Percentiles rank a stretch among this genome's conserved stretches.
Conservation (phyloP, 2,797 vertebrate species). For the Galagoides demidoff region DNA sequence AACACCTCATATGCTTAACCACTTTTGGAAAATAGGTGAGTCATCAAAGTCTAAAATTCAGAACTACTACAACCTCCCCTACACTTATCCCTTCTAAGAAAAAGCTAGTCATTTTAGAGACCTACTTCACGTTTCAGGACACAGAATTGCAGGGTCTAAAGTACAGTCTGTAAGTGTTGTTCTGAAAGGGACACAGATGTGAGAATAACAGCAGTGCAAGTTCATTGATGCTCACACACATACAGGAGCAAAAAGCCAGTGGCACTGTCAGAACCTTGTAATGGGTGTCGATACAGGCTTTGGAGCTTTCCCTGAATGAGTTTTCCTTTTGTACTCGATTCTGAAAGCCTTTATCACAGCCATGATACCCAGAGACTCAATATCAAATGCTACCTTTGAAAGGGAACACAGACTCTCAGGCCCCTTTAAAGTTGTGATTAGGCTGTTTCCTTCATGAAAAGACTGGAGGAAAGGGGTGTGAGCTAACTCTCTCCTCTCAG, state of each 20-base stretch:
- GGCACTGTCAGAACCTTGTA: not conserved
- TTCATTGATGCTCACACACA: slow-evolving; percentile 47
- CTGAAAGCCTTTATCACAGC: slow-evolving; percentile 31
- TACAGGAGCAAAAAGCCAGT: slow-evolving; percentile 63
- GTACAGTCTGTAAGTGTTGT: not conserved
- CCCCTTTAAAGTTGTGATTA: slow-evolving; percentile 67
- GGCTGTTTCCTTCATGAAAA: slow-evolving; percentile 64
- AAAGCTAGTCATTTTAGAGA: slow-evolving; percentile 64
- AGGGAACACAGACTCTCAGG: slow-evolving; percentile 18
- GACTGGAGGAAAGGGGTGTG: not conserved
- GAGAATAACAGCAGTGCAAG: slow-evolving; percentile 64
- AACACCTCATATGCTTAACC: not conserved
- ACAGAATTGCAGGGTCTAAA: slow-evolving; percentile 24
- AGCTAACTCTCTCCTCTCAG: not conserved
- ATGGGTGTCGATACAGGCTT: not conserved
- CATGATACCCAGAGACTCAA: slow-evolving; percentile 33
- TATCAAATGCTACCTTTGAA: slow-evolving; percentile 34
- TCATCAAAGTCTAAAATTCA: slow-evolving; percentile 48
- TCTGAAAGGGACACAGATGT: slow-evolving; percentile 54
- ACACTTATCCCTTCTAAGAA: slow-evolving; percentile 47
- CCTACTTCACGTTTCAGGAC: slow-evolving; percentile 52
- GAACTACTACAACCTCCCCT: not conserved
- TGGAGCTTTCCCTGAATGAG: not conserved
- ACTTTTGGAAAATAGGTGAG: slow-evolving; percentile 24
- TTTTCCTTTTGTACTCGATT: slow-evolving; percentile 35